A percentile compares a stretch with the other conserved stretches of the same genome.
Conservation (phyloP, 2,888 invertebrate species). For the Resseliella maxima region DNA sequence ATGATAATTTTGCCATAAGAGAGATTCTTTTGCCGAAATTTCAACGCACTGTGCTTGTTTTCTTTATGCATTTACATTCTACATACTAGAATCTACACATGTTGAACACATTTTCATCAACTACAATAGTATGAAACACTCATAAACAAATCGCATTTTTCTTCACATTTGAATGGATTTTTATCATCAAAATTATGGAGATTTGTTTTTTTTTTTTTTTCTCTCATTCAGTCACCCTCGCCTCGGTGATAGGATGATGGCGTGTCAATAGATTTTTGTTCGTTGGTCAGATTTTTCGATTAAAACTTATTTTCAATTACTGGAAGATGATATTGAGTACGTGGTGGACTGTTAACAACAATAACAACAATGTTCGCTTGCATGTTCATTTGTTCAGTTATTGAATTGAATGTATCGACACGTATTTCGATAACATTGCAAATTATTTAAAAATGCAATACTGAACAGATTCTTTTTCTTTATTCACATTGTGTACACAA, state of each 20-base stretch:
- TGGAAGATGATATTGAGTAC: slow-evolving; percentile 16
- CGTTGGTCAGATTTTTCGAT: neutral
- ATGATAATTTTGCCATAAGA: slow-evolving; percentile 8
- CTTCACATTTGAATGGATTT: too few species aligned
- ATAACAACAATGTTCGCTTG: neutral
- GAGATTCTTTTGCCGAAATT: neutral
- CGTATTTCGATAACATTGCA: slow-evolving; percentile 12
- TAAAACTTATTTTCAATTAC: slow-evolving; percentile 26
- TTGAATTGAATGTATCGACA: slow-evolving; percentile 23
- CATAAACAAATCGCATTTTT: too few species aligned
- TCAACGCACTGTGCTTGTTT: neutral
- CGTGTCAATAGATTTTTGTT: neutral
- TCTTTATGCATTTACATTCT: neutral
- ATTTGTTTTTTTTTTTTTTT: neutral
- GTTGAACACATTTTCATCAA: too few species aligned
- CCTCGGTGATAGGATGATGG: neutral
- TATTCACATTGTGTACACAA: neutral
- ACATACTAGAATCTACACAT: too few species aligned
- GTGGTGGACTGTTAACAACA: neutral
- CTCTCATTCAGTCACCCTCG: neutral
- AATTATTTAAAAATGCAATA: slow-evolving; percentile 27
- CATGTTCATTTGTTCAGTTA: slow-evolving; percentile 38
- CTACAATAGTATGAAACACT: too few species aligned
- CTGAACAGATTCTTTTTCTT: neutral
- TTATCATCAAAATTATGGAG: neutral